These are phyloP conservation scores for Pithys albifrons DNA, from an alignment of 2,113 vertebrate species.

Conservation along the genomic window DNA sequence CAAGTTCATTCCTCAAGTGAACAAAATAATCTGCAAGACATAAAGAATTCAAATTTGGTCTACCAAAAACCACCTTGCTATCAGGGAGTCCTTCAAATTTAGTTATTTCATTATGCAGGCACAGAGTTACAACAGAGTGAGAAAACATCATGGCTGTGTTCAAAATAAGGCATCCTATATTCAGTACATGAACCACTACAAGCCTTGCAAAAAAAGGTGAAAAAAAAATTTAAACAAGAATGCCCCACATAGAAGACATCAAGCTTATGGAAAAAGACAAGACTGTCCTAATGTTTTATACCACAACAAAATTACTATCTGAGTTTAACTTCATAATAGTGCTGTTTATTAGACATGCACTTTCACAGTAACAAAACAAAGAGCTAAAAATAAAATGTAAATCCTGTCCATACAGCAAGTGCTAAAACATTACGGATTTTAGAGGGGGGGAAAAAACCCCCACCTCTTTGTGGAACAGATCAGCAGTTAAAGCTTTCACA, in stretches of 20 bases:
- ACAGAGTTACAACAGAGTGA: background rate
- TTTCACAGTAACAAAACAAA: background rate
- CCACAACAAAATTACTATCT: background rate
- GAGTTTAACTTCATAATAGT: background rate
- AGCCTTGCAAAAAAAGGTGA: background rate
- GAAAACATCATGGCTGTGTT: background rate
- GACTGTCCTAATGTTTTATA: background rate
- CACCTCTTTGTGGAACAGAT: background rate
- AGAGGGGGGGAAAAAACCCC: background rate
- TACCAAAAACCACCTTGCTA: background rate
- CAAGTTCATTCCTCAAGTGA: background rate
- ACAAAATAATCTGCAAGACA: background rate
- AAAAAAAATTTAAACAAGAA: background rate
- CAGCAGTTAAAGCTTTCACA: slow-evolving; percentile 7
- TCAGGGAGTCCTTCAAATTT: background rate
- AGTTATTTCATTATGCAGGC: background rate
- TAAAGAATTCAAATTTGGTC: background rate
- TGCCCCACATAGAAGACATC: rapidly evolving
- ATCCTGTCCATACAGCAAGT: background rate
- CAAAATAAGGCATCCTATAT: background rate
- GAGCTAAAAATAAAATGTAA: slow-evolving; percentile 15
- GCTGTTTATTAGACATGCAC: background rate
- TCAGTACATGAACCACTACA: background rate
- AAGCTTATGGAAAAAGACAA: background rate
- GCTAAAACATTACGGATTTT: background rate